phyloP scores from a whole-genome alignment of 2,113 vertebrate species.

The Tor tambroides region DNA sequence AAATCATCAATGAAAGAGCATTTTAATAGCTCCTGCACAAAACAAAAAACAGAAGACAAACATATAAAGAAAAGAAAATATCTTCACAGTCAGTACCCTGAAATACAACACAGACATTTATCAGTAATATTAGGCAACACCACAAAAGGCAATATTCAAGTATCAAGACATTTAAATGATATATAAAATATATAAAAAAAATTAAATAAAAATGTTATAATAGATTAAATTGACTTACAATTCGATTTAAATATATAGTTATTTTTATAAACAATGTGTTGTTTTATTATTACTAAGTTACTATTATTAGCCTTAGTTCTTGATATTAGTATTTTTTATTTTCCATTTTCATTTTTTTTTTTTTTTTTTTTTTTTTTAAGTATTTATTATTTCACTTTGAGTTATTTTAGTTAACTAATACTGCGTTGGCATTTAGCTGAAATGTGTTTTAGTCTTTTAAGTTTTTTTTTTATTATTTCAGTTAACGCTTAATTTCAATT shows the following conservation, averaged over 20 bases:
- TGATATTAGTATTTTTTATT: not conserved
- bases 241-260: too few species aligned
- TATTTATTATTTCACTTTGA: not conserved
- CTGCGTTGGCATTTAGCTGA: not conserved
- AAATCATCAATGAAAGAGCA: constrained; percentile 45
- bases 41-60: constrained; percentile 33
- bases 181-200: not conserved
- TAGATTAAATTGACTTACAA: not conserved
- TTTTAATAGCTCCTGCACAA: constrained; percentile 32
- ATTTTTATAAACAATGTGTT: not conserved
- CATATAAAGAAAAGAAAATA: constrained; percentile 29
- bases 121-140: not conserved
- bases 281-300: not conserved
- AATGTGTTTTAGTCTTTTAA: not conserved
- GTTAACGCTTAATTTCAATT: not conserved
- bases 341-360: not conserved
- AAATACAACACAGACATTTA: constrained; percentile 44
- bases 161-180: not conserved
- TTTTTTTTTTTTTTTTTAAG: not conserved
- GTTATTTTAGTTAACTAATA: not conserved
- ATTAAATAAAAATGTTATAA: too few species aligned
- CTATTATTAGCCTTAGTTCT: not conserved
- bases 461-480: not conserved
- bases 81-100: constrained; percentile 34
- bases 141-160: not conserved